Conservation (phyloP, 2,113 vertebrate species). For the Aphyosemion australe region DNA sequence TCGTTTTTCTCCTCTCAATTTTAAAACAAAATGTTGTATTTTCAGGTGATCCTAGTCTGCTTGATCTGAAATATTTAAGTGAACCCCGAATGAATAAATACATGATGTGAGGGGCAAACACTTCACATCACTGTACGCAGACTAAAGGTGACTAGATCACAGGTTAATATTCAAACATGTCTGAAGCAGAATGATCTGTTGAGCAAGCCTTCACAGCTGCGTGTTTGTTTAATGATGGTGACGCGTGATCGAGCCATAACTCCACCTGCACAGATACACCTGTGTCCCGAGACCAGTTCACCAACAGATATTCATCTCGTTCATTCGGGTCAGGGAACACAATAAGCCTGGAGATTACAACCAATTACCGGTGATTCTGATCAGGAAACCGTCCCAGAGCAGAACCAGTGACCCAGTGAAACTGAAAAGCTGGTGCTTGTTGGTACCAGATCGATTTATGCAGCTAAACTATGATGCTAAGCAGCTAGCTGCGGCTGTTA, state of each 20-base stretch:
- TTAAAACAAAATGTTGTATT: no score
- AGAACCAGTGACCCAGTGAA: no score
- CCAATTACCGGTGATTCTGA: background rate
- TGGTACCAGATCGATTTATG: no score
- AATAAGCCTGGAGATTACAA: background rate
- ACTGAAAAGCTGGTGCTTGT: background rate
- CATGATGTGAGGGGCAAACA: no score
- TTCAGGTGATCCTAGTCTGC: no score
- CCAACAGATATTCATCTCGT: background rate
- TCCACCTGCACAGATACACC: background rate
- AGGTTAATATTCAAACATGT: background rate
- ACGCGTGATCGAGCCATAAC: conserved; percentile 22
- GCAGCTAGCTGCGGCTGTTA: conserved; percentile 48
- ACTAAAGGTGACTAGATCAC: no score
- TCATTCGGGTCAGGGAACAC: background rate
- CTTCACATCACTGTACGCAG: no score
- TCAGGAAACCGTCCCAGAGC: no score
- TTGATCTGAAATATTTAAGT: no score
- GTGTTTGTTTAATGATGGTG: conserved; percentile 6
- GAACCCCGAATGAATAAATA: no score
- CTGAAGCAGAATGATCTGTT: background rate
- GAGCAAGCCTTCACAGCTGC: background rate
- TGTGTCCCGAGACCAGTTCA: no score
- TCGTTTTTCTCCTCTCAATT: no score
- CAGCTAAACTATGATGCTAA: conserved; percentile 31